phyloP scores from a whole-genome alignment of 2,113 vertebrate genomes.

The Phyllostomus discolor region DNA sequence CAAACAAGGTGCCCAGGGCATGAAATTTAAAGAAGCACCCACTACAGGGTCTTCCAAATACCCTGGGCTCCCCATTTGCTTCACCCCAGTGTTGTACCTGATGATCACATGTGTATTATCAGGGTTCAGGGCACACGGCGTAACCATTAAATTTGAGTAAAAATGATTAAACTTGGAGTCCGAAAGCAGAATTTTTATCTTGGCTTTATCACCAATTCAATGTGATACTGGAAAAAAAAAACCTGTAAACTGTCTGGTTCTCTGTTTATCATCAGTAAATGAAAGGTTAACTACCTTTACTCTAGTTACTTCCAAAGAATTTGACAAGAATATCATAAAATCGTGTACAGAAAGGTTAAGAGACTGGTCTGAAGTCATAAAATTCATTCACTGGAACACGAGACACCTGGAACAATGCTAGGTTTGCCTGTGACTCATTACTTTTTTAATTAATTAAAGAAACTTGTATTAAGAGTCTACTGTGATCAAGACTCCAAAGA shows the following conservation, averaged over 20 bases:
- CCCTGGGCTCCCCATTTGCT: neutral
- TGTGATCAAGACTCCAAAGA: neutral
- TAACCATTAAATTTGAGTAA: neutral
- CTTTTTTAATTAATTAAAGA: constrained; percentile 54
- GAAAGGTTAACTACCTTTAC: neutral
- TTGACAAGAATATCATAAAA: neutral
- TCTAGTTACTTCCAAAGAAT: neutral
- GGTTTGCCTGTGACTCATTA: neutral
- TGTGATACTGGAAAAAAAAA: neutral
- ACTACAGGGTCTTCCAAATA: neutral
- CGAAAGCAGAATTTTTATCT: constrained; percentile 20
- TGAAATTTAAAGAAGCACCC: neutral
- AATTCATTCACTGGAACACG: constrained; percentile 12
- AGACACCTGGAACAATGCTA: neutral
- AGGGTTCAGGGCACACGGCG: neutral
- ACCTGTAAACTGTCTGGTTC: neutral
- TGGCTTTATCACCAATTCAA: neutral
- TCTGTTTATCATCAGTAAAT: constrained; percentile 4
- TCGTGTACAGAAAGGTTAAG: neutral
- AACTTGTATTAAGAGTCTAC: neutral
- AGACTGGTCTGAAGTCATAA: neutral
- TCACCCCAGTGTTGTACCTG: neutral
- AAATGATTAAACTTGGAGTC: neutral
- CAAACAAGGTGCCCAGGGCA: neutral
- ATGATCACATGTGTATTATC: neutral